These are phyloP conservation scores for Ceramica pisi DNA, from an alignment of 2,888 invertebrate species.

Conservation along the genomic window DNA sequence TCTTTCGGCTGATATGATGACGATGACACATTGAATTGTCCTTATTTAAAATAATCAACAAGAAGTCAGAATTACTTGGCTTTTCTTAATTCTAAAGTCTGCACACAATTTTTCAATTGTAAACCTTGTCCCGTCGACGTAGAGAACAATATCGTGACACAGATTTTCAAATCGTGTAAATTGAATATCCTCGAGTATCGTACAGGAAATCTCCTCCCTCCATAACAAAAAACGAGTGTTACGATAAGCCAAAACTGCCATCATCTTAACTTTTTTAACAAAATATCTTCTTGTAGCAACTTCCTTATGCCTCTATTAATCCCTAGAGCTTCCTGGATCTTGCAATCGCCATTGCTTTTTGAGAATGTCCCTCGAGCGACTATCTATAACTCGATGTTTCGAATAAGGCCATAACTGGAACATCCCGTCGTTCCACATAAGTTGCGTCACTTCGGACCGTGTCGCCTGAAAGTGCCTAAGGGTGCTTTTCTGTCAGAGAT, in stretches of 20 bases:
- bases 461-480: conserved; percentile 44
- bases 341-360: conserved; percentile 50
- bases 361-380: conserved; percentile 54
- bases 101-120: neutral
- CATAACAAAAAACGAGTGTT: conserved; percentile 28
- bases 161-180: neutral
- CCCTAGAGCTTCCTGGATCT: conserved; percentile 53
- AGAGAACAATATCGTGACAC: neutral
- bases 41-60: too few relatives aligned
- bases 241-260: conserved; percentile 43
- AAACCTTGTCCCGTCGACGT: neutral
- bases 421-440: conserved; percentile 32
- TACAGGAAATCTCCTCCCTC: conserved; percentile 7
- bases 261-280: conserved; percentile 26
- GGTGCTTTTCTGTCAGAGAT: neutral
- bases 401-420: conserved; percentile 43
- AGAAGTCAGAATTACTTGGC: neutral
- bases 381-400: conserved; percentile 48
- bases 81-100: neutral
- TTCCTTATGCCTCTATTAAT: conserved; percentile 52
- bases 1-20: too few relatives aligned
- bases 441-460: conserved; percentile 37
- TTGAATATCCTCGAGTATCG: conserved; percentile 16
- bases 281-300: conserved; percentile 32
- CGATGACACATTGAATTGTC: too few relatives aligned